These are phyloP conservation scores for Elgonia sp. DNA, from an alignment of 2,888 invertebrate genomes.

Conservation along the genomic window DNA sequence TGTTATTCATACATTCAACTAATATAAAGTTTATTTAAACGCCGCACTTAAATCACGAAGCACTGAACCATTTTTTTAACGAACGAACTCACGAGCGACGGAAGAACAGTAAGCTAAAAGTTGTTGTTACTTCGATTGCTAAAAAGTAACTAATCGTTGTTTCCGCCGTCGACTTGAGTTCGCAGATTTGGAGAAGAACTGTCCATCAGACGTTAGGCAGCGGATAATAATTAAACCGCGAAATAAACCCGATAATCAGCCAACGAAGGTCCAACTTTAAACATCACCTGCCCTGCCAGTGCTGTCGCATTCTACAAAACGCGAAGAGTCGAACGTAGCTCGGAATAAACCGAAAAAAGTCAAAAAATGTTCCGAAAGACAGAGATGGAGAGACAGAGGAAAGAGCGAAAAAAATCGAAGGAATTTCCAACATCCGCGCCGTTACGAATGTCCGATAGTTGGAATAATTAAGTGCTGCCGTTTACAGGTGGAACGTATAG, in stretches of 20 bases:
- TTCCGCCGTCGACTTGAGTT: constrained; percentile 53
- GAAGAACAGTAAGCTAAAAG: constrained; percentile 31
- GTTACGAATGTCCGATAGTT: constrained; percentile 55
- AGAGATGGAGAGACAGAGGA: constrained; percentile 5
- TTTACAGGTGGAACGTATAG: constrained; percentile 58
- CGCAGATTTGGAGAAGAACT: constrained; percentile 72
- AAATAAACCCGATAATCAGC: constrained; percentile 75
- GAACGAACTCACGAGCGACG: constrained; percentile 34
- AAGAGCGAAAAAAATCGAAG: constrained; percentile 45
- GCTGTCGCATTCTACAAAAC: constrained; percentile 34
- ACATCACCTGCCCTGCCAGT: constrained; percentile 65
- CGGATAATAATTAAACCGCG: constrained; percentile 75
- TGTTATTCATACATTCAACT: no score
- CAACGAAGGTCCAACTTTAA: constrained; percentile 52
- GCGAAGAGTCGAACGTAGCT: constrained; percentile 18
- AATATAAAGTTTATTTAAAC: neutral
- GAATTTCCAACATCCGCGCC: constrained; percentile 60
- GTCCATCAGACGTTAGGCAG: constrained; percentile 71
- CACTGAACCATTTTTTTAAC: constrained; percentile 3
- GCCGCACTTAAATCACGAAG: constrained; percentile 4
- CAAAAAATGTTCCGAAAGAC: constrained; percentile 22
- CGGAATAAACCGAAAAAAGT: constrained; percentile 28
- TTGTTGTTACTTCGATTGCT: constrained; percentile 67
- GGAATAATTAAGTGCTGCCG: constrained; percentile 55
- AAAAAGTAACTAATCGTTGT: constrained; percentile 75